phyloP scores from a whole-genome alignment of 2,888 invertebrate species.

The Parnassius smintheus region DNA sequence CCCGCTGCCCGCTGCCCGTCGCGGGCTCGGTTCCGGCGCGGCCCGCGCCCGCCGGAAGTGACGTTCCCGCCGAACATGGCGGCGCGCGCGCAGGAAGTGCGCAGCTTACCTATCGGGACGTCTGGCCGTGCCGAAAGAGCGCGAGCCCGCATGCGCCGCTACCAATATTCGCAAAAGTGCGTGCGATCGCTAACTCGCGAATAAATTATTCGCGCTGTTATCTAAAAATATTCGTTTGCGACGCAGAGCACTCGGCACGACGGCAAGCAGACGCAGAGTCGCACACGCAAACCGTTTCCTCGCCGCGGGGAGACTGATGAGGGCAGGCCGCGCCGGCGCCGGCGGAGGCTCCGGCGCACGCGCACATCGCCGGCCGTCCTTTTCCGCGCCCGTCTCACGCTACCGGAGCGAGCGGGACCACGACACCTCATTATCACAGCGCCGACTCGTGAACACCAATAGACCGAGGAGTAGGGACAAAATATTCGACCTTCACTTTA shows the following conservation, averaged over 20 bases:
- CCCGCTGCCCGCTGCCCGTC: slow-evolving; percentile 55
- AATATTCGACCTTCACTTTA: slow-evolving; percentile 81
- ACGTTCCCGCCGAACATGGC: slow-evolving; percentile 71
- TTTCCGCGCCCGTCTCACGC: slow-evolving; percentile 44
- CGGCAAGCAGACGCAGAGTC: slow-evolving; percentile 59
- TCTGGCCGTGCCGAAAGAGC: slow-evolving; percentile 57
- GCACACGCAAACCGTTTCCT: slow-evolving; percentile 78
- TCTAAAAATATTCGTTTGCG: slow-evolving; percentile 79
- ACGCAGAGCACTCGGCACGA: slow-evolving; percentile 60
- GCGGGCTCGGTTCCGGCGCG: slow-evolving; percentile 48
- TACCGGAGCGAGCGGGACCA: slow-evolving; percentile 65
- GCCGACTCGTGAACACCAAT: slow-evolving; percentile 78
- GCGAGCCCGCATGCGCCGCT: slow-evolving; percentile 62
- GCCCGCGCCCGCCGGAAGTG: slow-evolving; percentile 56
- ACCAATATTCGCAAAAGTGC: slow-evolving; percentile 73
- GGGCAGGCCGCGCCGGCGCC: slow-evolving; percentile 76
- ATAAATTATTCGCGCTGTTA: slow-evolving; percentile 79
- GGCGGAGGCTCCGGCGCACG: slow-evolving; percentile 75
- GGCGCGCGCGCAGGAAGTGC: slow-evolving; percentile 80
- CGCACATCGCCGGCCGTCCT: slow-evolving; percentile 68
- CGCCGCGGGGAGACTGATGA: slow-evolving; percentile 80
- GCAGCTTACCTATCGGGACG: slow-evolving; percentile 80
- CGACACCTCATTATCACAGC: slow-evolving; percentile 72
- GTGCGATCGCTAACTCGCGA: slow-evolving; percentile 76
- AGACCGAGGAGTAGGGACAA: slow-evolving; percentile 79